phyloP scores from a whole-genome alignment of 2,113 vertebrate species.

The Circaetus gallicus region DNA sequence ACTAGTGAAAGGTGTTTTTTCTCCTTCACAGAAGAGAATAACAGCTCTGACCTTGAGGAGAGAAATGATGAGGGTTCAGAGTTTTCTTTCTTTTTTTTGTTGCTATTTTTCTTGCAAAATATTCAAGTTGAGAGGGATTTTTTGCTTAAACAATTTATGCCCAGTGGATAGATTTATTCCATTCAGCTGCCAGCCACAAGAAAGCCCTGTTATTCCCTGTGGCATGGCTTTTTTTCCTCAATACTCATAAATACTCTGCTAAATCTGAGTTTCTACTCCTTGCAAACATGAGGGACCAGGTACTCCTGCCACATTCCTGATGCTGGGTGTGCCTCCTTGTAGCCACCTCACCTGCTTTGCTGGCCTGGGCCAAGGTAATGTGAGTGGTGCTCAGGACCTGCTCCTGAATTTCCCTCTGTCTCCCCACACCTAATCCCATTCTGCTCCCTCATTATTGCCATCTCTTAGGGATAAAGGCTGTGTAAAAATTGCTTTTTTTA shows the following conservation, averaged over 20 bases:
- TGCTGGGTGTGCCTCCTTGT: neutral
- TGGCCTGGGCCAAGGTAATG: neutral
- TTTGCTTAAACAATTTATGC: conserved; percentile 65
- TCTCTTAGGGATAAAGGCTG: neutral
- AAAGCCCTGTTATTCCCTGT: conserved; percentile 48
- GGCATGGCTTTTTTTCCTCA: neutral
- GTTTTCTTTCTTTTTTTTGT: neutral
- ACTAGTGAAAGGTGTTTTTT: neutral
- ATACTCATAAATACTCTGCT: conserved; percentile 34
- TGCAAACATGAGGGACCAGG: neutral
- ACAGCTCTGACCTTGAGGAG: conserved; percentile 69
- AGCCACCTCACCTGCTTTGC: neutral
- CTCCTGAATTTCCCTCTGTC: neutral
- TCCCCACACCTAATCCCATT: neutral
- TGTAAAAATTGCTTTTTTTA: neutral
- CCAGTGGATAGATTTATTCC: conserved; percentile 46
- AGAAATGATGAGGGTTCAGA: conserved; percentile 18
- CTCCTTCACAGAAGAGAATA: neutral
- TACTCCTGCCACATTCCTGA: neutral
- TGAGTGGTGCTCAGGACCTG: neutral
- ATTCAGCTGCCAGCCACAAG: conserved; percentile 16
- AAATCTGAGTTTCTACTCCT: neutral
- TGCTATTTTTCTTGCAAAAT: conserved; percentile 64
- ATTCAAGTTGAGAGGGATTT: conserved; percentile 51
- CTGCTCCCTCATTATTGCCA: neutral